Evolutionary conservation across 2,113 vertebrate genomes (phyloP).

Genomic region (Ursus arctos): DNA sequence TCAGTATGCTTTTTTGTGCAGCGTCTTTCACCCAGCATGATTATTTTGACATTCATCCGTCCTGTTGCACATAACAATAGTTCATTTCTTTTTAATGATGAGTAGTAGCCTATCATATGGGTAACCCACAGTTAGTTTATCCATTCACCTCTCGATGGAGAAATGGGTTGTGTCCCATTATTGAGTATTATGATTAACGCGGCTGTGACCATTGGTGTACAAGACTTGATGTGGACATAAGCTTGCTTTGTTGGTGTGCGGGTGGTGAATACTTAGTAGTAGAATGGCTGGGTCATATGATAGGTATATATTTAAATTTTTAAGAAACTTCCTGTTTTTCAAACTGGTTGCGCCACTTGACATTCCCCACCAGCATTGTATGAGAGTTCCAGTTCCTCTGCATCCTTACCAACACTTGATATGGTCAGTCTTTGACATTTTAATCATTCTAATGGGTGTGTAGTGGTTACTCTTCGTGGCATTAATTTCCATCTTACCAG

Average conservation of each 20-base stretch:
- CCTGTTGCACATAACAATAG: background rate
- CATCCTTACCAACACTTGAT: background rate
- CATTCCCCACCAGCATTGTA: background rate
- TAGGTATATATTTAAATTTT: background rate
- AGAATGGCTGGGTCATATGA: background rate
- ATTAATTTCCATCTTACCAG: background rate
- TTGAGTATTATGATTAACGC: background rate
- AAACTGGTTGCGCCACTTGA: background rate
- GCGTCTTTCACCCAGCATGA: background rate
- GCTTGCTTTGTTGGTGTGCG: background rate
- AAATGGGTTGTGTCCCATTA: background rate
- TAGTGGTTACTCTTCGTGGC: background rate
- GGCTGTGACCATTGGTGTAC: background rate
- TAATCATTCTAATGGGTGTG: background rate
- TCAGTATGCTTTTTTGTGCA: background rate
- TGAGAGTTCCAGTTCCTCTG: background rate
- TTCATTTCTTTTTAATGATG: background rate
- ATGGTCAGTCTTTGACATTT: background rate
- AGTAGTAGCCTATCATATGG: background rate
- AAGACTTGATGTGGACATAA: background rate
- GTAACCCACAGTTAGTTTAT: background rate
- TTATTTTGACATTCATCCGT: conserved; percentile 11
- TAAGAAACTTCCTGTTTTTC: background rate
- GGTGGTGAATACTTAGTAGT: background rate
- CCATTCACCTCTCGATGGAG: background rate